Percentiles rank a stretch among this genome's conserved stretches.
Conservation (phyloP, 1,140 invertebrate genomes). For the Trachymyrmex septentrionalis region DNA sequence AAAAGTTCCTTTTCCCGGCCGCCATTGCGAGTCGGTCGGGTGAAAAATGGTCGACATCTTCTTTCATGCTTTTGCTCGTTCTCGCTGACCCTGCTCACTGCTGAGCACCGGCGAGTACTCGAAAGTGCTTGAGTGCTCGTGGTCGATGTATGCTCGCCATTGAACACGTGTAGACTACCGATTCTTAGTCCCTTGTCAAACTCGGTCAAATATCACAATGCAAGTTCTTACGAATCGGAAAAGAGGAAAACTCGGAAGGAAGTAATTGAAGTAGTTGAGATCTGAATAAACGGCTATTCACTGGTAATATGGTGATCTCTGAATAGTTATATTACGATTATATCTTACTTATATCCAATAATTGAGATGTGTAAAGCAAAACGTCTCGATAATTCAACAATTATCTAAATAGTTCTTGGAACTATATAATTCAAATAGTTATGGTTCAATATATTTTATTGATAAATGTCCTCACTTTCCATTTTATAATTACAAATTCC, state of each 20-base stretch:
- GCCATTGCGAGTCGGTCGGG: conserved; percentile 50
- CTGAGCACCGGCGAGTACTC: not conserved
- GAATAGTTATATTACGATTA: not conserved
- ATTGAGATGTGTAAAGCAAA: no score
- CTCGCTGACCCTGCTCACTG: conserved; percentile 33
- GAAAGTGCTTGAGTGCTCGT: conserved; percentile 35
- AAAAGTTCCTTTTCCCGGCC: conserved; percentile 63
- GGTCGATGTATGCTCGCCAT: conserved; percentile 47
- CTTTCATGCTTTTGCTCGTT: conserved; percentile 32
- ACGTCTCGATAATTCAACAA: not conserved
- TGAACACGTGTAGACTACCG: conserved; percentile 55
- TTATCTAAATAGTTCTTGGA: not conserved
- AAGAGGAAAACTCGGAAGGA: not conserved
- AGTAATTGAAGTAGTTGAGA: conserved; percentile 41
- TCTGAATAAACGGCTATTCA: conserved; percentile 8
- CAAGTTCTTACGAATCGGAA: conserved; percentile 2
- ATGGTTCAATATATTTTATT: not conserved
- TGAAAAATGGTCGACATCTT: conserved; percentile 74
- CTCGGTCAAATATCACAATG: conserved; percentile 47
- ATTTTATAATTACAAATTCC: not conserved
- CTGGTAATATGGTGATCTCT: not conserved
- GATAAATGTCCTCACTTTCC: not conserved
- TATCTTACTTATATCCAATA: not conserved
- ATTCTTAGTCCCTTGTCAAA: conserved; percentile 56
- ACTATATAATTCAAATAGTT: not conserved